Base-by-base conservation (phyloP, 2,888 invertebrate species). In the Neoascia interrupta region DNA sequence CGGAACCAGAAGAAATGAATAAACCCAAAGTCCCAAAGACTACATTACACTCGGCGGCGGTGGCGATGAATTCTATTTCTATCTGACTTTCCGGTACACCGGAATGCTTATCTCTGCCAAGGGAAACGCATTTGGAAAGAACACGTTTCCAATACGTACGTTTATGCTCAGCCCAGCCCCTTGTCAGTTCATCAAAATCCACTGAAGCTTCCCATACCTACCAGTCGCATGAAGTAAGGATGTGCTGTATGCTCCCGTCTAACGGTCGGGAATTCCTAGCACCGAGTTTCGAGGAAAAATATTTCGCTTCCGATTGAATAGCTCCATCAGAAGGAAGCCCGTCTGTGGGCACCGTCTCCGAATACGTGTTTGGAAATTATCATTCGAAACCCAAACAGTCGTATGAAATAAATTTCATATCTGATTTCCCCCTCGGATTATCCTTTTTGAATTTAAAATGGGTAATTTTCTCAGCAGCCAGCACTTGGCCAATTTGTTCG, bases 351-450 rank as follows among this genome's bases (percentile, higher is more conserved):
- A 19, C 16, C 15, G 23, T n/a, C 43, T 45, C 49, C 58, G 37
- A 56, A 37, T 43, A 81, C 81, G 81, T 81, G 81, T 75, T 81
- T 75, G 47, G 81, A 81, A 81, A 81, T 81, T 81, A 81, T 81
- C 70, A 81, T 81, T 81, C 70, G 74, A 64, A 81, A 75, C 64
- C 75, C 81, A 81, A 81, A 81, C 81, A 81, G 64, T 75, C 61
- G 70, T 70, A 49, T 75, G 75, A 56, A 75, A 70, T 68, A 81
- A 69, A 81, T 76, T 70, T 64, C 76, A 70, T 75, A 81, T 76
- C 76, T 76, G 81, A 81, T 61, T 76, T 70, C 61, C 61, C 66
- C 63, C 53, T 26, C 37, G 76, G 76, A 70, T 81, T 81, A 76
- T 81, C 70, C 81, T 70, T 73, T 74, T 73, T 73, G 80, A 74